Evolutionary conservation across 2,113 vertebrate genomes (phyloP).

Genomic region (Vulpes ferrilata): DNA sequence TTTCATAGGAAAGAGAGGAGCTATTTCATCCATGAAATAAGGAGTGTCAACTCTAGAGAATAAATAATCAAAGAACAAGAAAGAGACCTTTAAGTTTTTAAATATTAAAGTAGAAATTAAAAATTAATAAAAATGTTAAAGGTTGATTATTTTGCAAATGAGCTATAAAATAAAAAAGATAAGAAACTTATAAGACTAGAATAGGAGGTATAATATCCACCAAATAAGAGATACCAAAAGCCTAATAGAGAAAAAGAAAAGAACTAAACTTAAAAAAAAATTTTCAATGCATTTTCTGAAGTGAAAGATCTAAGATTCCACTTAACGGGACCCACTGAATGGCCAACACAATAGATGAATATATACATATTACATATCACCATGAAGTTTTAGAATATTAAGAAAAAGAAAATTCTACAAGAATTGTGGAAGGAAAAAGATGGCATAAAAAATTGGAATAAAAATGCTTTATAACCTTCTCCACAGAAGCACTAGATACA

Average conservation of each 20-base stretch:
- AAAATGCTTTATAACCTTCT: background rate
- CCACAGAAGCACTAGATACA: background rate
- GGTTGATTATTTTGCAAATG: background rate
- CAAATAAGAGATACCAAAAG: background rate
- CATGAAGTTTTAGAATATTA: background rate
- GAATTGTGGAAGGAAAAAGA: background rate
- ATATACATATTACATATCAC: background rate
- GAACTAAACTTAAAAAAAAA: background rate
- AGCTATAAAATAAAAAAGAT: background rate
- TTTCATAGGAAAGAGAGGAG: background rate
- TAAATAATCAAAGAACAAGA: background rate
- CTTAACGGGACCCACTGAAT: background rate
- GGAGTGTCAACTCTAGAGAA: background rate
- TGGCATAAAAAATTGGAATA: background rate
- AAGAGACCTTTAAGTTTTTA: background rate
- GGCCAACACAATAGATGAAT: background rate
- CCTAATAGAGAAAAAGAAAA: background rate
- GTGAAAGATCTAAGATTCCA: background rate
- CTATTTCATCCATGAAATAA: background rate
- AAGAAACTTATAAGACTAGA: background rate
- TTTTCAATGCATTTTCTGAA: background rate
- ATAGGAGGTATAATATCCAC: background rate
- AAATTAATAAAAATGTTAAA: background rate
- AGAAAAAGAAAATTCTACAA: background rate
- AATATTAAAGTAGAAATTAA: background rate